phyloP scores from a whole-genome alignment of 2,797 vertebrate genomes.

The Lepus oiostolus region DNA sequence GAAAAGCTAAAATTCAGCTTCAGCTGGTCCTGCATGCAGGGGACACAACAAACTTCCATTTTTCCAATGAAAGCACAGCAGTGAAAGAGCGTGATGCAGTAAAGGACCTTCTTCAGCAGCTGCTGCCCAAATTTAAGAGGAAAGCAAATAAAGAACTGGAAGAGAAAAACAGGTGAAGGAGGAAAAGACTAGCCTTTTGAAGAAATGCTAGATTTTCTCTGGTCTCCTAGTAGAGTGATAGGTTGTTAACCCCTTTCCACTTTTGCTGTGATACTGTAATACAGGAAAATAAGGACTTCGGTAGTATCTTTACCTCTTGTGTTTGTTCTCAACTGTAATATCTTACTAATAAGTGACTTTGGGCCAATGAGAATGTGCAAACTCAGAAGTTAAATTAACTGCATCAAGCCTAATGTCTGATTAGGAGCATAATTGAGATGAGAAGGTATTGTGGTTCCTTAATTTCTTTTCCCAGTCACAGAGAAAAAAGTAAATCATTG shows the following conservation, averaged over 20 bases:
- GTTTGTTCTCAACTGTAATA: not conserved
- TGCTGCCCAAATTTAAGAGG: slow-evolving; percentile 98
- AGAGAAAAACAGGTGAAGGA: slow-evolving; percentile 97
- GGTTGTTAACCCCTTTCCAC: slow-evolving; percentile 13
- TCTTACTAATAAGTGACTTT: not conserved
- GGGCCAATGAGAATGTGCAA: not conserved
- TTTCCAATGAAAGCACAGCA: slow-evolving; percentile 96
- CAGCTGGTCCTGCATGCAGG: slow-evolving; percentile 98
- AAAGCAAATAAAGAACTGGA: slow-evolving; percentile 99
- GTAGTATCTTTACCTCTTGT: not conserved
- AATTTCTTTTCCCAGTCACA: slow-evolving; percentile 51
- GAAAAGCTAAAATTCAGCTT: slow-evolving; percentile 99
- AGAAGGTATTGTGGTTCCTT: not conserved
- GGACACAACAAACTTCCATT: slow-evolving; percentile 98
- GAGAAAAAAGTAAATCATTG: slow-evolving; percentile 17
- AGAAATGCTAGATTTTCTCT: not conserved
- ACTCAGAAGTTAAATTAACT: slow-evolving; percentile 27
- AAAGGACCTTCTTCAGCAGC: slow-evolving; percentile 98
- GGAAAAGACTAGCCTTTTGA: not conserved
- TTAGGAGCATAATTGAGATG: slow-evolving; percentile 38
- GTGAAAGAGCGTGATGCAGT: slow-evolving; percentile 96
- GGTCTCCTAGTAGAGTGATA: not conserved
- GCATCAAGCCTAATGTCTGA: not conserved
- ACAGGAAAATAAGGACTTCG: not conserved
- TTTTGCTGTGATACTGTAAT: slow-evolving; percentile 40